phyloP scores from a whole-genome alignment of 1,140 invertebrate species.

The Papilio dardanus region DNA sequence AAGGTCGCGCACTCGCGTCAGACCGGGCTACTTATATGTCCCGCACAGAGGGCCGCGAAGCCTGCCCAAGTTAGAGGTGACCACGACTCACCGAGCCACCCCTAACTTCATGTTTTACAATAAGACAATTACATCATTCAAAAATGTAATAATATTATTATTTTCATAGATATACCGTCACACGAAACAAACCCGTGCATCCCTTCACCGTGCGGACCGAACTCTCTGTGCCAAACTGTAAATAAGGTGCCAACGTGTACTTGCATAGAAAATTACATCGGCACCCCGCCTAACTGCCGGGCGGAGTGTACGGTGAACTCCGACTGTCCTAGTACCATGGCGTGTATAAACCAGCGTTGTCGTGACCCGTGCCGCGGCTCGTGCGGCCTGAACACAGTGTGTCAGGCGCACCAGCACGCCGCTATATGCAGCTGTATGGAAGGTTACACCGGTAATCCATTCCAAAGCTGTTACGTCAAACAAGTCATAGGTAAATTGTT shows the following conservation, averaged over 20 bases:
- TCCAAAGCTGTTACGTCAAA: slow-evolving; percentile 83
- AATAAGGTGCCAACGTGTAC: slow-evolving; percentile 86
- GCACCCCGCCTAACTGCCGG: slow-evolving; percentile 88
- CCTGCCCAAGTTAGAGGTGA: too few species aligned
- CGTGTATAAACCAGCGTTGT: slow-evolving; percentile 88
- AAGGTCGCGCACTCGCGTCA: too few species aligned
- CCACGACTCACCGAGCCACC: too few species aligned
- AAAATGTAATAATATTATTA: slow-evolving; percentile 40
- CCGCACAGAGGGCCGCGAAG: too few species aligned
- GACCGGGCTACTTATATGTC: too few species aligned
- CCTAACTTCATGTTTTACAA: neutral
- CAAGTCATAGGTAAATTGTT: slow-evolving; percentile 62
- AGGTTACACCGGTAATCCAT: slow-evolving; percentile 89
- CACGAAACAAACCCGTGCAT: slow-evolving; percentile 84
- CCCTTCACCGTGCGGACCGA: slow-evolving; percentile 89
- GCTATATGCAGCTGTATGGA: slow-evolving; percentile 87
- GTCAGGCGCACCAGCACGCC: slow-evolving; percentile 87
- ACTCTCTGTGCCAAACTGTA: slow-evolving; percentile 86
- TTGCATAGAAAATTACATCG: slow-evolving; percentile 87
- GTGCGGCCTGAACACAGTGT: slow-evolving; percentile 88
- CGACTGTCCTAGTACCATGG: slow-evolving; percentile 87
- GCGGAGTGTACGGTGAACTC: slow-evolving; percentile 89
- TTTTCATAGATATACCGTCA: slow-evolving; percentile 55
- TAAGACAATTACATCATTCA: slow-evolving; percentile 6
- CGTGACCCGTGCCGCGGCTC: slow-evolving; percentile 87